Evolutionary conservation across 2,797 vertebrate species (phyloP).

Genomic region (Argentina silus): DNA sequence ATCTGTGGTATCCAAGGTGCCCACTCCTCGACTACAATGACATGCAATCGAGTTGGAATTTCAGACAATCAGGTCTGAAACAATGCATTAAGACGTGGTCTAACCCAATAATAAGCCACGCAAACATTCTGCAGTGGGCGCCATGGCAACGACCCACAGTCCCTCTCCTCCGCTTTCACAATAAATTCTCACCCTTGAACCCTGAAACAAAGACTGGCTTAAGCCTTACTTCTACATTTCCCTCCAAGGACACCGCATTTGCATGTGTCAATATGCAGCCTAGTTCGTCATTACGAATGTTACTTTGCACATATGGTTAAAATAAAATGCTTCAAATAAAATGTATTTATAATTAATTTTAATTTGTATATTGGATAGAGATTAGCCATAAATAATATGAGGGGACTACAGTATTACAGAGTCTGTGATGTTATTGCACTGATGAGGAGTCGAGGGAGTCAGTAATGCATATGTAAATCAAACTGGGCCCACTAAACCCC

Average conservation of each 20-base stretch:
- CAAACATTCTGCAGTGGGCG: conserved; percentile 63
- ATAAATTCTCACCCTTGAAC: conserved; percentile 30
- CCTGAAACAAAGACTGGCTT: too few relatives aligned
- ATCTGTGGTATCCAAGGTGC: not conserved
- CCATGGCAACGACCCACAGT: conserved; percentile 63
- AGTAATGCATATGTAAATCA: not conserved
- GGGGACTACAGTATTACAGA: not conserved
- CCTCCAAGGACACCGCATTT: too few relatives aligned
- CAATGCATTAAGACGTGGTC: conserved; percentile 56
- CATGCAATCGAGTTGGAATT: conserved; percentile 21
- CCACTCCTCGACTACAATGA: not conserved
- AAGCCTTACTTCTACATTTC: too few relatives aligned
- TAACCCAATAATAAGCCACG: conserved; percentile 64
- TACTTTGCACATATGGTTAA: too few relatives aligned
- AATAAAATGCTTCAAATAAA: too few relatives aligned
- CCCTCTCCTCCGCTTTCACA: conserved; percentile 17
- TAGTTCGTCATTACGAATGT: too few relatives aligned
- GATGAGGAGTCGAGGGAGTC: not conserved
- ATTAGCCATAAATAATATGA: conserved; percentile 2
- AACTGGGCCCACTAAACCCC: not conserved
- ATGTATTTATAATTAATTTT: not conserved
- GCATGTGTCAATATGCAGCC: conserved; percentile 3
- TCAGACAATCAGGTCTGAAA: conserved; percentile 43
- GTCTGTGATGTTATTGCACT: not conserved
- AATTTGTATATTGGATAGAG: conserved; percentile 37